Evolutionary conservation across 2,113 vertebrate genomes (phyloP), one percentile per base, ranked within the genome.

Genomic region (Columba livia): DNA sequence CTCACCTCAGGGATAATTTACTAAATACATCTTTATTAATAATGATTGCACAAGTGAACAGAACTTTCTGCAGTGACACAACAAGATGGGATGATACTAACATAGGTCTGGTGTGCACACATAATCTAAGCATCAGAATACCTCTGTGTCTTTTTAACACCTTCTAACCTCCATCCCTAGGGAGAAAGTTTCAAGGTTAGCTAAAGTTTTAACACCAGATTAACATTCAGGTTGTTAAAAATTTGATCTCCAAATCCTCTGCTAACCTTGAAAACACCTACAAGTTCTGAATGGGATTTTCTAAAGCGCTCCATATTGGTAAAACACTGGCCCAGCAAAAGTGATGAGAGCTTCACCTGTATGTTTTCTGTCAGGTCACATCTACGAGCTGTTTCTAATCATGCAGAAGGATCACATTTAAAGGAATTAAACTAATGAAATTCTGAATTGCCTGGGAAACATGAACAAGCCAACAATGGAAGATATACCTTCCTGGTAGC

Each of bases 21-120:
- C 10, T 88, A 56, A 92, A 61, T 89, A 62, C 8, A 61, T 40
- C 25, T 97, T 97, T 95, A 96, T 96, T 97, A 74, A 77, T 57
- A 62, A 29, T 54, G 44, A 48, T 57, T 79, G 48, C 65, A 91
- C 42, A 89, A 69, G 12, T 29, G 29, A 74, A 75, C 61, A 93
- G 48, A 61, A 82, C 40, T 90, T 96, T 71, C 57, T 75, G 44
- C 29, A 36, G 42, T 50, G 32, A 67, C 58, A 57, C 25, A 40
- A 58, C 8, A 44, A 42, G n/a, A 34, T 28, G 21, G 38, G 28
- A 67, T 47, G 60, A 54, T 60, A 51, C 15, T 44, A 85, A 75
- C 34, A 65, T 50, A 60, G 13, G 38, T 83, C 53, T 85, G 56
- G 13, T 20, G 8, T 29, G 44, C 31, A 88, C 21, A 10, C 24